Conservation (phyloP, 2,888 invertebrate genomes). For the Acanthacorydalis orientalis region DNA sequence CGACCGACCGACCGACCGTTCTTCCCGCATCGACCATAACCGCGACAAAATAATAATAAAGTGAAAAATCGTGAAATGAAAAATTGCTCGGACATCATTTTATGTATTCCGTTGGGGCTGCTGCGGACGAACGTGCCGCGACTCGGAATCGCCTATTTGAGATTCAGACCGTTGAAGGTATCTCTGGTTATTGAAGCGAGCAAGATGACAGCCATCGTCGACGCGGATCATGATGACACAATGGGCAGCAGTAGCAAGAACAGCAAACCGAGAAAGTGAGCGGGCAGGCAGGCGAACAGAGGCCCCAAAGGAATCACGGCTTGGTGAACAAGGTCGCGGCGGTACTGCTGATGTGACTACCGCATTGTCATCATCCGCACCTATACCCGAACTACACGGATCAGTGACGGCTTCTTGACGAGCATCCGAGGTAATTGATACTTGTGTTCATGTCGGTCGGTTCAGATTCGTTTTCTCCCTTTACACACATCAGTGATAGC, state of each 20-base stretch:
- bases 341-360: not conserved
- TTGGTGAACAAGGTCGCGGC: slow-evolving; percentile 1
- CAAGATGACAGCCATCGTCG: not conserved
- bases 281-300: not conserved
- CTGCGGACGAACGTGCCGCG: slow-evolving; percentile 19
- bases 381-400: too few relatives aligned
- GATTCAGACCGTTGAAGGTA: too few relatives aligned
- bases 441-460: too few relatives aligned
- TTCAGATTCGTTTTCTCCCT: too few relatives aligned
- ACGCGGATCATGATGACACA: too few relatives aligned
- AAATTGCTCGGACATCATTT: slow-evolving; percentile 28
- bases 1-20: not conserved
- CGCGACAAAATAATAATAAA: slow-evolving; percentile 26
- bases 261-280: too few relatives aligned
- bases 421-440: too few relatives aligned
- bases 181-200: not conserved
- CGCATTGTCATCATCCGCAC: too few relatives aligned
- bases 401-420: too few relatives aligned
- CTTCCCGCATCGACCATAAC: slow-evolving; percentile 10
- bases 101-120: slow-evolving; percentile 18
- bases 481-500: too few relatives aligned
- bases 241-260: too few relatives aligned
- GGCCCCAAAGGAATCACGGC: slow-evolving; percentile 1
- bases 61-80: slow-evolving; percentile 28
- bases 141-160: slow-evolving; percentile 11